Base-by-base conservation (phyloP, 2,113 vertebrate genomes). In the Emydocephalus ijimae region DNA sequence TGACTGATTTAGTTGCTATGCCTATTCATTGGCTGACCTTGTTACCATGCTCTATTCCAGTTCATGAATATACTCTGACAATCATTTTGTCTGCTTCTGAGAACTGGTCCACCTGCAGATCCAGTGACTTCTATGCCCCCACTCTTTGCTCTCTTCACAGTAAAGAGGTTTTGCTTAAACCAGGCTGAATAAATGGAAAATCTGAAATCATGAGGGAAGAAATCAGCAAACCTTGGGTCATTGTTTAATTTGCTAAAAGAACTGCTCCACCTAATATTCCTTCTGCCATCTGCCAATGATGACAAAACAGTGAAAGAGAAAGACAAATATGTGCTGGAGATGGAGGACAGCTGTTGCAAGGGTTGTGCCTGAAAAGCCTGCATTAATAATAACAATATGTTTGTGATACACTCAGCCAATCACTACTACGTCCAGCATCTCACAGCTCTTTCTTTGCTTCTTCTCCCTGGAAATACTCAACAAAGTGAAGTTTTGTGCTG, bases 141-240 rank as follows among this genome's bases (percentile, higher is more conserved):
- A 50, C 34, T 55, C 87, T 92, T 90, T 61, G 7, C 21, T 11
- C 21, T 11, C 85, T 94, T 92, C 92, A 69, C 45, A 95, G 69
- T 50, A 94, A 89, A 93, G 87, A 90, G 59, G 14, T 92, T 92
- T 91, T 93, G 89, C 18, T 92, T 93, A 93, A 95, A 92, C 91
- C 90, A 94, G 92, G 95, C 95, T 95, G 95, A 97, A 94, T 95
- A 94, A 95, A 97, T 97, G 96, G 96, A 95, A 97, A 96, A 96
- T 97, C 94, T 96, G 95, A 96, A 96, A 96, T 95, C 95, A 93
- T 56, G 90, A 95, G 96, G 96, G 96, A 96, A 97, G 95, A 97
- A 97, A 96, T 98, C 95, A 98, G 95, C 94, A 95, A 96, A 97
- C 95, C 96, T 97, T 97, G 96, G 95, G 96, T 97, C 96, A 96